Evolutionary conservation across 2,888 invertebrate genomes (phyloP).

Genomic region (Acanthosepion esculentum): DNA sequence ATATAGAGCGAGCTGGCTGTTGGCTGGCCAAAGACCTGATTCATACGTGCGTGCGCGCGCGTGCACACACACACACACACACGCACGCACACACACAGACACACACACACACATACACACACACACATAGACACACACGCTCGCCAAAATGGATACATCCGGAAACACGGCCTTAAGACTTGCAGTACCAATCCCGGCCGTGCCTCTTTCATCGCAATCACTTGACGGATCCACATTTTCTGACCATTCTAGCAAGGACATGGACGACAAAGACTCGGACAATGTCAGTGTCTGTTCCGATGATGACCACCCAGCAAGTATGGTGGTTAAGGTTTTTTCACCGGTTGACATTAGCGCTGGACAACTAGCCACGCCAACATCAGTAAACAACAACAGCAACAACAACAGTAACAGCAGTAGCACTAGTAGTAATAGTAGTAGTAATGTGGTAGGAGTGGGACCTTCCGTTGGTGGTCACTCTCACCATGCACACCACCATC

Average conservation of each 20-base stretch:
- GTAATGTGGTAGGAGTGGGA: neutral
- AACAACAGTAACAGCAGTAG: neutral
- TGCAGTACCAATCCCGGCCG: neutral
- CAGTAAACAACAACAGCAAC: neutral
- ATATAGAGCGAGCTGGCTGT: neutral
- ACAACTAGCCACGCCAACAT: constrained; percentile 36
- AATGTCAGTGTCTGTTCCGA: neutral
- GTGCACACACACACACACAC: neutral
- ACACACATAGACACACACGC: neutral
- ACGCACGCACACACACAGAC: neutral
- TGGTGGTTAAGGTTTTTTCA: neutral
- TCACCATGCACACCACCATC: neutral
- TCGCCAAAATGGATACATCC: neutral
- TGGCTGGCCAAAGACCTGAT: neutral
- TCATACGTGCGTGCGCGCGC: neutral
- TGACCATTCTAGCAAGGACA: neutral
- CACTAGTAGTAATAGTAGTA: neutral
- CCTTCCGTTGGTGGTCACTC: neutral
- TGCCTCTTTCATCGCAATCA: neutral
- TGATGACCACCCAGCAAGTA: neutral
- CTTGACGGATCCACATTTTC: neutral
- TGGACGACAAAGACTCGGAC: neutral
- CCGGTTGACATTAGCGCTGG: neutral
- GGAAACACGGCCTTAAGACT: neutral
- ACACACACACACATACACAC: neutral